These are phyloP conservation scores for Aporophyla nigra DNA, from an alignment of 2,888 invertebrate genomes.

Conservation along the genomic window DNA sequence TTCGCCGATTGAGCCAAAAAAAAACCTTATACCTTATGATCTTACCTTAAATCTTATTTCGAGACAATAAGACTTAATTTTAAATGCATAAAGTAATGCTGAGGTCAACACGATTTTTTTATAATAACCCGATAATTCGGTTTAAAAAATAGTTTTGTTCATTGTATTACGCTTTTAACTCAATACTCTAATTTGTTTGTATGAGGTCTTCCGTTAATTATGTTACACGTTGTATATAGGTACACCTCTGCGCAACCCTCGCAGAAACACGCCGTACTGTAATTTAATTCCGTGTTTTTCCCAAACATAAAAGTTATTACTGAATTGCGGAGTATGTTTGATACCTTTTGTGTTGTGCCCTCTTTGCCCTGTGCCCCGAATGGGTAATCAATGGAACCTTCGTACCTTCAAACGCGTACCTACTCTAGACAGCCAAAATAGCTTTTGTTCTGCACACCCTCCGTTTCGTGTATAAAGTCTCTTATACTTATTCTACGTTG, in stretches of 20 bases:
- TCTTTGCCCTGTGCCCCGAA: constrained; percentile 40
- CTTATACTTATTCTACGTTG: not conserved
- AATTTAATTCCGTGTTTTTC: not conserved
- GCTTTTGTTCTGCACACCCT: constrained; percentile 24
- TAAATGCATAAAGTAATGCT: no score
- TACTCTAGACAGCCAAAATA: not conserved
- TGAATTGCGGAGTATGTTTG: constrained; percentile 21
- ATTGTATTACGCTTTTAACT: no score
- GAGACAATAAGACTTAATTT: no score
- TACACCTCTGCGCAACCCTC: not conserved
- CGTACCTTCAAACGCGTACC: constrained; percentile 24
- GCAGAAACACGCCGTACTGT: not conserved
- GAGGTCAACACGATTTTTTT: no score
- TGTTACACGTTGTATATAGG: no score
- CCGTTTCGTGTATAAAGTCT: not conserved
- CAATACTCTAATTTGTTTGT: no score
- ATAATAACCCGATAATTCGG: no score
- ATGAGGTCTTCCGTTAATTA: no score
- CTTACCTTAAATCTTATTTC: no score
- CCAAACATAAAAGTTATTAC: constrained; percentile 24
- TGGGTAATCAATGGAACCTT: constrained; percentile 61
- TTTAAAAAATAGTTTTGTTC: no score
- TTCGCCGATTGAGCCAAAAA: no score
- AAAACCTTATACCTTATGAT: no score
- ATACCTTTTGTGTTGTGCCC: constrained; percentile 28